A percentile compares a stretch with the other conserved stretches of the same genome.
Conservation (phyloP, 2,113 vertebrate species). For the Mormoops blainvillei region DNA sequence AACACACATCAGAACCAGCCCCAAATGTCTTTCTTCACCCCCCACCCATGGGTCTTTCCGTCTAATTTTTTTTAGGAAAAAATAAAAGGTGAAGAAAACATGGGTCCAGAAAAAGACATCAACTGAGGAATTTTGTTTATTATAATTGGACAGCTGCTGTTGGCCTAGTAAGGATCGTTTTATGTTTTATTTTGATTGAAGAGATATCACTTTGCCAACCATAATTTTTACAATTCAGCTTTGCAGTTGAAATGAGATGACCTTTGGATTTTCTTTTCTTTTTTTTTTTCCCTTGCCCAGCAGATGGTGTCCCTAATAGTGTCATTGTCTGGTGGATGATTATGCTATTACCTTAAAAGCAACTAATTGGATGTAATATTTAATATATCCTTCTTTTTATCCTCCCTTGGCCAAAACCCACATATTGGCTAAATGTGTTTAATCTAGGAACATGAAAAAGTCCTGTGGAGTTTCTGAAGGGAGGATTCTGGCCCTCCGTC, state of each 20-base stretch:
- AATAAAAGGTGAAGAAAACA: constrained; percentile 80
- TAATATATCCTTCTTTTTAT: constrained; percentile 32
- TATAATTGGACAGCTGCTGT: constrained; percentile 82
- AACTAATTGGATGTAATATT: constrained; percentile 28
- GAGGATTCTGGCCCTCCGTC: background rate
- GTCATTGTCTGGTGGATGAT: constrained; percentile 45
- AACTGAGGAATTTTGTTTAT: constrained; percentile 84
- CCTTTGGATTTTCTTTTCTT: constrained; percentile 56
- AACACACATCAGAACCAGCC: constrained; percentile 58
- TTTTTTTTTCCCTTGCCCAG: background rate
- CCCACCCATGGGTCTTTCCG: constrained; percentile 67
- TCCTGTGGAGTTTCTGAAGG: background rate
- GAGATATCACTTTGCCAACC: constrained; percentile 83
- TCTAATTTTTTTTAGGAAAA: constrained; percentile 70
- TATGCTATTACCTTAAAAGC: constrained; percentile 50
- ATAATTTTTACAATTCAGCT: constrained; percentile 80
- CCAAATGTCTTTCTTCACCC: constrained; percentile 66
- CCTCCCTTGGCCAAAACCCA: background rate
- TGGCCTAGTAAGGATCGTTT: constrained; percentile 81
- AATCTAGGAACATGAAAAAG: background rate
- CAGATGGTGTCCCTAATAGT: constrained; percentile 66
- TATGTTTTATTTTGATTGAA: constrained; percentile 86
- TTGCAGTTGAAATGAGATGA: constrained; percentile 75
- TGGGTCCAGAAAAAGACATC: constrained; percentile 78
- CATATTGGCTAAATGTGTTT: background rate